These are phyloP conservation scores for Drosophila birchii DNA, from an alignment of 2,888 invertebrate species.

Conservation along the genomic window DNA sequence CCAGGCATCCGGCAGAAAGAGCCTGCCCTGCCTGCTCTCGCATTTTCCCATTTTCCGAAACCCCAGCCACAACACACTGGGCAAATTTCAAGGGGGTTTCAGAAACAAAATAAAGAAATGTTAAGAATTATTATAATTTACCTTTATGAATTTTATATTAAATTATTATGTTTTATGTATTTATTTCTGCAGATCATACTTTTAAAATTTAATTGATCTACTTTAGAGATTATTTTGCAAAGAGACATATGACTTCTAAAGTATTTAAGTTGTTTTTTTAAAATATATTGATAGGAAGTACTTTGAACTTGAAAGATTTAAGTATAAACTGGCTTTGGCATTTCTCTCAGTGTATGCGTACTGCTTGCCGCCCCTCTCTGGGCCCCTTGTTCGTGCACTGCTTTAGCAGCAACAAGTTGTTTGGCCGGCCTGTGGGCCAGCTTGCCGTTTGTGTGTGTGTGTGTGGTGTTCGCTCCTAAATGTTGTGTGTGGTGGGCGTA, in stretches of 20 bases:
- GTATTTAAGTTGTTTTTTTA: neutral
- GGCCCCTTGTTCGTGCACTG: neutral
- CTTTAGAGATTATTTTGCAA: neutral
- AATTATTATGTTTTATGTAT: neutral
- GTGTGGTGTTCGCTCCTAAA: neutral
- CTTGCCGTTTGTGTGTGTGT: constrained; percentile 3
- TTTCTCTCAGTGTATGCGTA: constrained; percentile 3
- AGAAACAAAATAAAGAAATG: too few species aligned
- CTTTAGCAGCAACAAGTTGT: constrained; percentile 28
- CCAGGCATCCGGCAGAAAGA: constrained; percentile 26
- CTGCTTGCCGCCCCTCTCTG: constrained; percentile 2
- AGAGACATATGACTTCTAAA: too few species aligned
- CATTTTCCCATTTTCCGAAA: constrained; percentile 15
- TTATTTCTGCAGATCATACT: neutral
- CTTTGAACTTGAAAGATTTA: too few species aligned
- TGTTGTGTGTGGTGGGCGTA: neutral
- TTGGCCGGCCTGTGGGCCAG: neutral
- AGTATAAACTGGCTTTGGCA: neutral
- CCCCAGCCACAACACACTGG: constrained; percentile 2
- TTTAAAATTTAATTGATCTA: neutral
- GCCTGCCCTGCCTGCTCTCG: constrained; percentile 30
- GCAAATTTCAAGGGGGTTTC: neutral
- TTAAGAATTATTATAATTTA: too few species aligned
- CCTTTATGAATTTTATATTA: neutral
- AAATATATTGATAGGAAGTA: too few species aligned